Percentiles rank a stretch among this genome's conserved stretches.
These are phyloP conservation scores for Gymnobelideus leadbeateri DNA, from an alignment of 2,113 vertebrate species.

Conservation along the genomic window DNA sequence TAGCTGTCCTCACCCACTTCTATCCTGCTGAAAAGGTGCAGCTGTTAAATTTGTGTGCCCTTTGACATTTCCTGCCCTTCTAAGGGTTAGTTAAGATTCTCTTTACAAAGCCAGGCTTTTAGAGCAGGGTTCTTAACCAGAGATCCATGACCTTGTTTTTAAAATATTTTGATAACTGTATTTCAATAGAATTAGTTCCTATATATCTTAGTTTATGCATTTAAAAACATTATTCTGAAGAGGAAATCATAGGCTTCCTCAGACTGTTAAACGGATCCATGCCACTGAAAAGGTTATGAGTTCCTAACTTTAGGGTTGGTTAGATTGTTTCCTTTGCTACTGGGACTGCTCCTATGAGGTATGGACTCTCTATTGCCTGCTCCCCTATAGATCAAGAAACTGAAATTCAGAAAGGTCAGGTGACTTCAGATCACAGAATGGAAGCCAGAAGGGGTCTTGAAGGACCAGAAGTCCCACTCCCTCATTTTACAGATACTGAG, in stretches of 20 bases:
- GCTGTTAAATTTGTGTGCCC: background rate
- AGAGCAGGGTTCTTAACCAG: background rate
- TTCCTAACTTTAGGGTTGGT: background rate
- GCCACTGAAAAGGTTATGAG: background rate
- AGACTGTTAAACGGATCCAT: background rate
- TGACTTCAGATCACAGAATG: background rate
- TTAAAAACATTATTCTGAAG: background rate
- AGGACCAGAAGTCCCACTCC: background rate
- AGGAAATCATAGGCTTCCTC: background rate
- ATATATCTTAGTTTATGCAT: background rate
- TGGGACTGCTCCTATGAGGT: background rate
- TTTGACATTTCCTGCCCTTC: background rate
- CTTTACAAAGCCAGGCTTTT: background rate
- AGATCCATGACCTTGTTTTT: background rate
- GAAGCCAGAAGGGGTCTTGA: background rate
- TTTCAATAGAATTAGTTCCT: background rate
- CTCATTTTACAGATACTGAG: background rate
- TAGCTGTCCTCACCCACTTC: background rate
- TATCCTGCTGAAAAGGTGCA: background rate
- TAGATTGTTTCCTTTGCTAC: background rate
- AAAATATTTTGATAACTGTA: background rate
- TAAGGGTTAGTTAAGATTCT: background rate
- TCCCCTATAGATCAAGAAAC: too few species aligned
- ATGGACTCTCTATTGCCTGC: background rate
- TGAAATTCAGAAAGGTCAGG: background rate